Evolutionary conservation across 1,140 invertebrate genomes (phyloP), one percentile per base, ranked within the genome.

Genomic region (Halyomorpha halys): DNA sequence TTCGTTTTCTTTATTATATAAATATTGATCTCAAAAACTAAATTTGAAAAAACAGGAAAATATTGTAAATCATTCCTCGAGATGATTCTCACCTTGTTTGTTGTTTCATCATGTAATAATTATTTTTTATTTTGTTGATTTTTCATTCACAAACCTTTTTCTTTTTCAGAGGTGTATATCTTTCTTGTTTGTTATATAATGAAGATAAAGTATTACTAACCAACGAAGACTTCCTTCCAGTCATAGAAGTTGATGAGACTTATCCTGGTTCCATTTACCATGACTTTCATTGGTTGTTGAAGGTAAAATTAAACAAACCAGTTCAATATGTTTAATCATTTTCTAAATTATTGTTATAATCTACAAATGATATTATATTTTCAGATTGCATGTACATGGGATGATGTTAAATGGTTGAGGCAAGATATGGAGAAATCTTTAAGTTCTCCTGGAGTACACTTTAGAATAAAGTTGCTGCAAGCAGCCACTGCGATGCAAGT

Each of bases 231-330:
- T 93, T 93, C 74, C 78, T 97, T 47, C 96, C 96, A 4, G 91
- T 96, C 34, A 89, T 98, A 68, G 93, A 97, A 78, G 87, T 98
- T 16, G 94, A 98, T 74, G 95, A 98, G 76, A 91, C 89, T 18
- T 97, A 92, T 74, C 90, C 92, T 23, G 89, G 86, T 67, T 88
- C 89, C 67, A 85, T 97, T 30, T 86, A 95, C 72, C 86, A 86
- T 65, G 94, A 98, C 76, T 92, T 95, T 74, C 90, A 98, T 75
- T 98, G 95, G 95, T 78, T 98, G 2, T 91, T 98, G 86, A 97
- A 98, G 81, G 90, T 97, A 75, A 69, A 61, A 51, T 66, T 54
- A 8, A 9, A 18, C n/a, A n/a, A 49, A n/a, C 5, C 47, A 18
- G 14, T 25, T 13, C n/a, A 8, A 27, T 14, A 21, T 27, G 5